These are phyloP conservation scores for Scaptomyza caliginosa DNA, from an alignment of 2,888 invertebrate genomes.

Conservation along the genomic window DNA sequence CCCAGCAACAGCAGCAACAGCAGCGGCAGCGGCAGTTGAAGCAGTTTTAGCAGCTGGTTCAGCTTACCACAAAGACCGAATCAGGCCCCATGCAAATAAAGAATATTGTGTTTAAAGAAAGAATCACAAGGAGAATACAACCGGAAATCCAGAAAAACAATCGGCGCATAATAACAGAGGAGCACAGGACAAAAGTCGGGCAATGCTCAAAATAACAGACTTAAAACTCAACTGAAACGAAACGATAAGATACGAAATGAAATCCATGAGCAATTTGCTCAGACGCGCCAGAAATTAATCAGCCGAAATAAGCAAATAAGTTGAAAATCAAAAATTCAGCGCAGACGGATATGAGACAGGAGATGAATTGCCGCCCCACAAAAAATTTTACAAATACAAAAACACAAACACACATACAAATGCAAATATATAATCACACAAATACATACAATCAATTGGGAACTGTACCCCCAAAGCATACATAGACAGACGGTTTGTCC, in stretches of 20 bases:
- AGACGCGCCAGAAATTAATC: slow-evolving; percentile 53
- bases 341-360: slow-evolving; percentile 72
- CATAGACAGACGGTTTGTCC: slow-evolving; percentile 27
- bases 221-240: slow-evolving; percentile 10
- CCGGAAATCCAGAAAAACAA: slow-evolving; percentile 52
- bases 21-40: slow-evolving; percentile 10
- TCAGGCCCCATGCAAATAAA: slow-evolving; percentile 20
- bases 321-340: slow-evolving; percentile 31
- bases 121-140: slow-evolving; percentile 2
- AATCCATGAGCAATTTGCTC: slow-evolving; percentile 56
- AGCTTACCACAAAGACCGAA: slow-evolving; percentile 1
- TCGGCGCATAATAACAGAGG: slow-evolving; percentile 50
- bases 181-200: slow-evolving; percentile 28
- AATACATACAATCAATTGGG: slow-evolving; percentile 1
- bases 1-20: slow-evolving; percentile 24
- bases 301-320: slow-evolving; percentile 36
- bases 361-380: slow-evolving; percentile 63
- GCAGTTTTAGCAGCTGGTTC: background rate
- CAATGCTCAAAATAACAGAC: slow-evolving; percentile 35
- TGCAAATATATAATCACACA: too few species aligned
- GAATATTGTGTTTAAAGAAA: slow-evolving; percentile 1
- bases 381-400: slow-evolving; percentile 1
- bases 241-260: slow-evolving; percentile 12
- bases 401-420: background rate
- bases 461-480: slow-evolving; percentile 48